Evolutionary conservation across 2,113 vertebrate genomes (phyloP).

Genomic region (Podarcis cretensis): DNA sequence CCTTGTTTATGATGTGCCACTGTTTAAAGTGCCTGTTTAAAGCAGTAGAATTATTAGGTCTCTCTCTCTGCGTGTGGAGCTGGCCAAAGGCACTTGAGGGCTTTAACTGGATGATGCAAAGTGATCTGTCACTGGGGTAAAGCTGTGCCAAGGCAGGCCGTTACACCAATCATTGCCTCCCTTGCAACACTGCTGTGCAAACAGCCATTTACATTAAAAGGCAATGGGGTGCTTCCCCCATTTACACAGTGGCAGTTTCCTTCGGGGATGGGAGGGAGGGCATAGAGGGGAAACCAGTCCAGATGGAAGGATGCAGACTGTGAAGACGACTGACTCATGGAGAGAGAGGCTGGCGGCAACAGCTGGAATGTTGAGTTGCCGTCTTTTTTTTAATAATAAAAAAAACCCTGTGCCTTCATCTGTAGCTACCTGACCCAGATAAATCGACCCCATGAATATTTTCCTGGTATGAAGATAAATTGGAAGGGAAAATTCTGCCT

Average conservation of each 20-base stretch:
- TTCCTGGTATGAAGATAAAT: neutral
- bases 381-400: neutral
- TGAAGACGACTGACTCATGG: rapidly evolving
- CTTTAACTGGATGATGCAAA: neutral
- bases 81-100: neutral
- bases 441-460: neutral
- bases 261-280: neutral
- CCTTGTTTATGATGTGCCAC: conserved; percentile 7
- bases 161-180: neutral
- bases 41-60: neutral
- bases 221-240: neutral
- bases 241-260: neutral
- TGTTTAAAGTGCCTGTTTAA: conserved; percentile 9
- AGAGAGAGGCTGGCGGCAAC: neutral
- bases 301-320: neutral
- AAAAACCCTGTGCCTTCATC: neutral
- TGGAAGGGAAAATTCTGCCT: neutral
- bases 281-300: neutral
- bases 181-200: neutral
- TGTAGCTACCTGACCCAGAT: neutral
- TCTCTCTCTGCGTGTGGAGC: neutral
- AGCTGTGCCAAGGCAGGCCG: conserved; percentile 2
- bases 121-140: neutral
- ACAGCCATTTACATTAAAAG: neutral
- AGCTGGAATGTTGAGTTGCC: neutral